These are phyloP conservation scores for Mandrillus leucophaeus DNA, from an alignment of 2,113 vertebrate species.

Conservation along the genomic window DNA sequence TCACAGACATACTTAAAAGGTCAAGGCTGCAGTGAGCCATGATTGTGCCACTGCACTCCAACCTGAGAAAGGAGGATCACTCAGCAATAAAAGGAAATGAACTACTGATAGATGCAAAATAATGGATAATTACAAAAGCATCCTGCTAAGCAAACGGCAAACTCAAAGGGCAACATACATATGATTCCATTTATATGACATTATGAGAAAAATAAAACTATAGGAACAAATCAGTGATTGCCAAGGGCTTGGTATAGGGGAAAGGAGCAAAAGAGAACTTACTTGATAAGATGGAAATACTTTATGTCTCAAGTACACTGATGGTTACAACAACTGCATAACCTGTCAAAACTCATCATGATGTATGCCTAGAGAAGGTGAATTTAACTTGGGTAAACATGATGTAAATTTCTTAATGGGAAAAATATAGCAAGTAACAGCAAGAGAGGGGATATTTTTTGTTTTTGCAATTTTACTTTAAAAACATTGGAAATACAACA, in stretches of 20 bases:
- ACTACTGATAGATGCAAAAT: neutral
- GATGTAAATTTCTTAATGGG: neutral
- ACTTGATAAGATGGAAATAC: neutral
- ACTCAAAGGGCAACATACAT: neutral
- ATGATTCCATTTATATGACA: neutral
- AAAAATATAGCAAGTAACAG: neutral
- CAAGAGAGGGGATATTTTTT: neutral
- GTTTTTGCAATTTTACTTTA: neutral
- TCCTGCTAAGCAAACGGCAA: neutral
- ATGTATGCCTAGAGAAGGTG: neutral
- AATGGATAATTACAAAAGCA: neutral
- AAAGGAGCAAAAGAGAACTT: neutral
- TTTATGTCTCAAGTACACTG: neutral
- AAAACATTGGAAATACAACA: conserved; percentile 14
- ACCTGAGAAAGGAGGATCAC: neutral
- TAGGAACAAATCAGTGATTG: neutral
- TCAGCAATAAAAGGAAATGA: neutral
- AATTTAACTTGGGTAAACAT: neutral
- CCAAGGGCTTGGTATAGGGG: too few relatives aligned
- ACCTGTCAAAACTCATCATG: neutral
- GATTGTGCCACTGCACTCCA: too few relatives aligned
- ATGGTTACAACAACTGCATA: neutral
- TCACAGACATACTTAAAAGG: neutral
- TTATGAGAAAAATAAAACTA: neutral
- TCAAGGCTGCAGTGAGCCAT: too few relatives aligned